A percentile compares a stretch with the other conserved stretches of the same genome.
Evolutionary conservation across 1,140 invertebrate genomes (phyloP).

Genomic region (Drosophila tristis): DNA sequence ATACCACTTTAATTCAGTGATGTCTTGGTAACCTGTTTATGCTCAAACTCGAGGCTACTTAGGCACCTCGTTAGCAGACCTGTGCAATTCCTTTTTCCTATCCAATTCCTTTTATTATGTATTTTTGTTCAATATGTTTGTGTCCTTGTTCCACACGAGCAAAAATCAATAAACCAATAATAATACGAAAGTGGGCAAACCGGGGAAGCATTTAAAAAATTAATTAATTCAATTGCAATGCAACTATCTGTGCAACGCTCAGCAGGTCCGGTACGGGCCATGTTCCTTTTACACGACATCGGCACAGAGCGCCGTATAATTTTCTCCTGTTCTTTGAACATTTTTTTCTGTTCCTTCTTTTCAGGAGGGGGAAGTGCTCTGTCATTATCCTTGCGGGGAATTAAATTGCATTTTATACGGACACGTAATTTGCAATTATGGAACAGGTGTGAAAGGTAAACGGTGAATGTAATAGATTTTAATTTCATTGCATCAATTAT

Average conservation of each 20-base stretch:
- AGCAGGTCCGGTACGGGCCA: neutral
- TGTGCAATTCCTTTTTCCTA: conserved; percentile 26
- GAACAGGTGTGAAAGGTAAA: conserved; percentile 27
- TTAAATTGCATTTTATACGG: conserved; percentile 61
- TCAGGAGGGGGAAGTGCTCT: conserved; percentile 16
- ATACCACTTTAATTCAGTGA: too few relatives aligned
- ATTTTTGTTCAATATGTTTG: conserved; percentile 57
- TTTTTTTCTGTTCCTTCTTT: conserved; percentile 3
- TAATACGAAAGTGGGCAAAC: conserved; percentile 40
- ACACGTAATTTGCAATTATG: conserved; percentile 37
- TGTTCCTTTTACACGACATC: neutral
- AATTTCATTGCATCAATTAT: conserved; percentile 18
- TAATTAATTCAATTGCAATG: conserved; percentile 79
- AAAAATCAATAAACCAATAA: conserved; percentile 52
- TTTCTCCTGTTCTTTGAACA: conserved; percentile 25
- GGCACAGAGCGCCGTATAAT: too few relatives aligned
- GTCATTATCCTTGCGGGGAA: conserved; percentile 45
- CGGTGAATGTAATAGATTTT: conserved; percentile 6
- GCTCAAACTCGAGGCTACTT: too few relatives aligned
- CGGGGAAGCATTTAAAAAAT: conserved; percentile 64
- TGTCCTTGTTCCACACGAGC: conserved; percentile 25
- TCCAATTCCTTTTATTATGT: conserved; percentile 24
- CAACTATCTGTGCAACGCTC: too few relatives aligned
- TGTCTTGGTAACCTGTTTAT: too few relatives aligned
- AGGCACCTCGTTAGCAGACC: conserved; percentile 10